Conservation (phyloP, 2,888 invertebrate species). For the Choreutis nemorana region DNA sequence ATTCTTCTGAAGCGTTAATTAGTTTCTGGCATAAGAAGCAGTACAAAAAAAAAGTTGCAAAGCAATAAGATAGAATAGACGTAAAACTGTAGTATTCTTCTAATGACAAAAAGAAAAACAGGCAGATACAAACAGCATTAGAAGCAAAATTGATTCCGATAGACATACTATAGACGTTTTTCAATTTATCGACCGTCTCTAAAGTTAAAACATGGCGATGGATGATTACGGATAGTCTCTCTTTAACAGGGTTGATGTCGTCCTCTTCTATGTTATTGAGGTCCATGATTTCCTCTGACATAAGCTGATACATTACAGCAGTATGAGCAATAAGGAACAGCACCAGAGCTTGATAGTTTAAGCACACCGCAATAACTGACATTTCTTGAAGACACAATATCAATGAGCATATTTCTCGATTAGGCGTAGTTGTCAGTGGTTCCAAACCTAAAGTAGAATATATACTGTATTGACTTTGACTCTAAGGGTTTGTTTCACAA, state of each 20-base stretch:
- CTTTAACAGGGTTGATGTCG: conserved; percentile 19
- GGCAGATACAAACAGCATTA: conserved; percentile 35
- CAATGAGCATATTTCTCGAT: conserved; percentile 28
- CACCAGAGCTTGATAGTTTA: conserved; percentile 38
- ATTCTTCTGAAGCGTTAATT: conserved; percentile 35
- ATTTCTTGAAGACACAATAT: conserved; percentile 28
- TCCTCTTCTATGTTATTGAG: conserved; percentile 16
- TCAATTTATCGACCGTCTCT: conserved; percentile 24
- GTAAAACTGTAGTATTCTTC: conserved; percentile 32
- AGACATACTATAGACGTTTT: conserved; percentile 34
- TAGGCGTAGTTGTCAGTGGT: conserved; percentile 27
- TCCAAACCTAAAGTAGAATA: conserved; percentile 29
- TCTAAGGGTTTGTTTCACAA: no score
- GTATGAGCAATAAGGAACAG: conserved; percentile 41
- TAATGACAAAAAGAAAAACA: conserved; percentile 36
- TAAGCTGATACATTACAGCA: conserved; percentile 31
- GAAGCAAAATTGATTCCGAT: conserved; percentile 42
- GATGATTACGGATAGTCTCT: conserved; percentile 24
- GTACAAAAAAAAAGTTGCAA: conserved; percentile 41
- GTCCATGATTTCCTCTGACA: conserved; percentile 30
- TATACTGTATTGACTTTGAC: no score
- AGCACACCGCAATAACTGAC: conserved; percentile 21
- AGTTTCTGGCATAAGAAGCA: conserved; percentile 42
- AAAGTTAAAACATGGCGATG: conserved; percentile 28
- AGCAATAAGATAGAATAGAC: conserved; percentile 36